Evolutionary conservation across 1,140 invertebrate species (phyloP).

Genomic region (Neodiprion virginianus): DNA sequence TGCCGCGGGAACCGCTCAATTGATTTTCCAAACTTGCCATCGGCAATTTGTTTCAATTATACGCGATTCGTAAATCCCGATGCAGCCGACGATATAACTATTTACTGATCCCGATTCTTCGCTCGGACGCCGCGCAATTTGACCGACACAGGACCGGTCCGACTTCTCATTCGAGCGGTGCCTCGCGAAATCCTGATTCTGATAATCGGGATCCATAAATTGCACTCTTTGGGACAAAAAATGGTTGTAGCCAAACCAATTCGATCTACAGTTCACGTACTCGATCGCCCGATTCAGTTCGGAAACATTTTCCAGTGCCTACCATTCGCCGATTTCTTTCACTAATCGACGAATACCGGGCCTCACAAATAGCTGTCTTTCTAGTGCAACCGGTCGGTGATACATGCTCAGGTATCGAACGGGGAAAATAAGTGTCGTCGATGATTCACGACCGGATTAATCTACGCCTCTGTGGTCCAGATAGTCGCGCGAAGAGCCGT

Average conservation of each 20-base stretch:
- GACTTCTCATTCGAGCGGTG: background rate
- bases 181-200: background rate
- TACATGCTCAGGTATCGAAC: background rate
- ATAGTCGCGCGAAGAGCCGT: background rate
- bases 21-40: constrained; percentile 34
- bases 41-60: constrained; percentile 52
- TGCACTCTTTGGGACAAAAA: background rate
- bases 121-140: background rate
- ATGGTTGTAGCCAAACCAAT: background rate
- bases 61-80: constrained; percentile 44
- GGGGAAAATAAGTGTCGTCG: constrained; percentile 31
- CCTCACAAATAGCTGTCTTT: too few relatives aligned
- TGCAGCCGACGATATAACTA: constrained; percentile 38
- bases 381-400: too few relatives aligned
- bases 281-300: background rate
- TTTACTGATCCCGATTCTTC: background rate
- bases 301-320: background rate
- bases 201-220: background rate
- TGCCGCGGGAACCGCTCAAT: constrained; percentile 2
- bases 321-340: too few relatives aligned
- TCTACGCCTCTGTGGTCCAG: constrained; percentile 25
- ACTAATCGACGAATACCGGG: too few relatives aligned
- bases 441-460: constrained; percentile 48
- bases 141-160: background rate
- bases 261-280: background rate